These are phyloP conservation scores for Amblyraja radiata DNA, from an alignment of 2,797 vertebrate species.

Conservation along the genomic window DNA sequence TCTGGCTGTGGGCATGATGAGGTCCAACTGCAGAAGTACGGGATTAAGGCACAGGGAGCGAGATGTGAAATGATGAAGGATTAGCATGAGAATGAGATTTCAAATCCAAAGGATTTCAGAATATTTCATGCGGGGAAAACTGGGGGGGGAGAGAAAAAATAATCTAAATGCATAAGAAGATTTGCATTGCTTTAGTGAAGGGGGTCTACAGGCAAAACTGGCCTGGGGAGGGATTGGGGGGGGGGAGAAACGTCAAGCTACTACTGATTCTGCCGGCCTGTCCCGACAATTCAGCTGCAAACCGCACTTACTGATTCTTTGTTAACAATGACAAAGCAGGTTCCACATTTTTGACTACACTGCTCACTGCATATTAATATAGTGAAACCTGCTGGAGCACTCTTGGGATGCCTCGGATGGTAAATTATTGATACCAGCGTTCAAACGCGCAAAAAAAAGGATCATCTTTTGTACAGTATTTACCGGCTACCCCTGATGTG, in stretches of 20 bases:
- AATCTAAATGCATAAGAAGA: constrained; percentile 49
- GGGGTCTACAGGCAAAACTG: constrained; percentile 34
- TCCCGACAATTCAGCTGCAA: neutral
- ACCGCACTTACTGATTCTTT: constrained; percentile 11
- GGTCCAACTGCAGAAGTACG: constrained; percentile 47
- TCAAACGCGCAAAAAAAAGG: neutral
- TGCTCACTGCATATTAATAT: constrained; percentile 30
- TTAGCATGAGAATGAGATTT: constrained; percentile 56
- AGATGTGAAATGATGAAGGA: constrained; percentile 50
- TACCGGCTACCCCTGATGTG: neutral
- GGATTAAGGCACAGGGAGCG: constrained; percentile 51
- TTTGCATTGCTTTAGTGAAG: constrained; percentile 30
- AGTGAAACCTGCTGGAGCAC: neutral
- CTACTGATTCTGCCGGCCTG: neutral
- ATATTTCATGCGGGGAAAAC: constrained; percentile 47
- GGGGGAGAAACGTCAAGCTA: neutral
- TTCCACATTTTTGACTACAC: constrained; percentile 27
- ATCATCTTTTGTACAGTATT: neutral
- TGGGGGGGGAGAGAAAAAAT: constrained; percentile 42
- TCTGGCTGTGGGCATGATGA: constrained; percentile 39
- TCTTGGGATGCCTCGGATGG: neutral
- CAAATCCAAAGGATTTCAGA: constrained; percentile 44
- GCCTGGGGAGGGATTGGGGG: neutral
- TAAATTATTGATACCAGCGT: neutral
- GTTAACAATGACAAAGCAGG: constrained; percentile 27